These are phyloP conservation scores for Ceratosolen fusciceps DNA, from an alignment of 1,140 invertebrate genomes.

Conservation along the genomic window DNA sequence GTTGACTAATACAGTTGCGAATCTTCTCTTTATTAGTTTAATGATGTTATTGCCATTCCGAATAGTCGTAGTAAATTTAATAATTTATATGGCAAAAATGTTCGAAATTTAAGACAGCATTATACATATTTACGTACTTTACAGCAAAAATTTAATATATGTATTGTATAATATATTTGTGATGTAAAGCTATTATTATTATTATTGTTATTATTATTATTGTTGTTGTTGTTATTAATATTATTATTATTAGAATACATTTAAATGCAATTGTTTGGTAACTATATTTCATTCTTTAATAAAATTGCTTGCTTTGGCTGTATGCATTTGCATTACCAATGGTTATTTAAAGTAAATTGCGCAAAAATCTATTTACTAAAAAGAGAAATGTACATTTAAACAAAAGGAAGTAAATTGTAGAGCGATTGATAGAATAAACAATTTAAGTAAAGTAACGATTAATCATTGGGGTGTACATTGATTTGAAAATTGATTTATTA, in stretches of 20 bases:
- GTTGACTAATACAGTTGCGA: not conserved
- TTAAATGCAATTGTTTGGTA: not conserved
- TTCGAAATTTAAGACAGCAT: not conserved
- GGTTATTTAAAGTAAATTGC: not conserved
- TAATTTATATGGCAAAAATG: not conserved
- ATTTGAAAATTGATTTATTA: not conserved
- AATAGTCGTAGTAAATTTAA: not conserved
- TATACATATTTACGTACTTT: conserved; percentile 6
- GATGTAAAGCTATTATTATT: not conserved
- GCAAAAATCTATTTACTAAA: no score
- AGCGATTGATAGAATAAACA: no score
- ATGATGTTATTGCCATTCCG: no score
- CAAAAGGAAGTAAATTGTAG: no score
- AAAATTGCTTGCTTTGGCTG: not conserved
- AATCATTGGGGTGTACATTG: no score
- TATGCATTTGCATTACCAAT: not conserved
- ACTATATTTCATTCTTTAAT: not conserved
- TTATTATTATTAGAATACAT: not conserved
- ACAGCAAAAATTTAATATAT: not conserved
- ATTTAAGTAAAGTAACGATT: no score
- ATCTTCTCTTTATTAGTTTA: not conserved
- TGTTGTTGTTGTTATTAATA: no score
- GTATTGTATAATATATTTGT: not conserved
- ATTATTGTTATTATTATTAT: no score
- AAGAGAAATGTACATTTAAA: no score